A percentile compares a stretch with the other conserved stretches of the same genome.
phyloP scores from a whole-genome alignment of 2,888 invertebrate species.

The Synanthedon tipuliformis region DNA sequence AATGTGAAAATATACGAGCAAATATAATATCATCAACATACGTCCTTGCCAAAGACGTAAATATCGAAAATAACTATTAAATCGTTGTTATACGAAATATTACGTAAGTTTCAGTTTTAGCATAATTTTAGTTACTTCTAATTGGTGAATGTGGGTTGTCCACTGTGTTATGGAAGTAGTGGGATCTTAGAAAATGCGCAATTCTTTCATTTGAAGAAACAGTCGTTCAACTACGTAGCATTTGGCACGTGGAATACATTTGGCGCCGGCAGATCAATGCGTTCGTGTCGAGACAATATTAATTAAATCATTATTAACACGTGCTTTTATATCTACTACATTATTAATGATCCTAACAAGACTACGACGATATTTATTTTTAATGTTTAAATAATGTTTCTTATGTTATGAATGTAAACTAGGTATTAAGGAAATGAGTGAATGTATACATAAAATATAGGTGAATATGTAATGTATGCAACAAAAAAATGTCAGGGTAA shows the following conservation, averaged over 20 bases:
- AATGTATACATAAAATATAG: too few relatives aligned
- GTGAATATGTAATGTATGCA: too few relatives aligned
- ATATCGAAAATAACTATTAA: conserved; percentile 50
- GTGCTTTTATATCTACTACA: conserved; percentile 11
- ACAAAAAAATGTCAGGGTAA: too few relatives aligned
- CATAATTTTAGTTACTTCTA: conserved; percentile 15
- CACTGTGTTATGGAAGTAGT: too few relatives aligned
- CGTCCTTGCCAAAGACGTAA: conserved; percentile 49
- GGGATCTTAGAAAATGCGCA: conserved; percentile 42
- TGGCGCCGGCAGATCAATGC: conserved; percentile 23
- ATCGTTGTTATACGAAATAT: conserved; percentile 27
- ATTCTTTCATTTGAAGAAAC: conserved; percentile 25
- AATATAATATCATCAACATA: not conserved
- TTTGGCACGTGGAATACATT: conserved; percentile 44
- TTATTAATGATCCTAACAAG: too few relatives aligned
- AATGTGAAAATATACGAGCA: too few relatives aligned
- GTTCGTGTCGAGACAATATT: conserved; percentile 15
- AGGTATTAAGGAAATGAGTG: too few relatives aligned
- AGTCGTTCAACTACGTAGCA: conserved; percentile 9
- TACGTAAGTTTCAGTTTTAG: conserved; percentile 38
- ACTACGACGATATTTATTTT: too few relatives aligned
- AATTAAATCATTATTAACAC: conserved; percentile 35
- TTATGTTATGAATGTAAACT: too few relatives aligned
- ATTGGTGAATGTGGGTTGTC: too few relatives aligned
- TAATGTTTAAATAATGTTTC: too few relatives aligned